Evolutionary conservation across 2,888 invertebrate species (phyloP).

Genomic region (Sminthurinus aureus): DNA sequence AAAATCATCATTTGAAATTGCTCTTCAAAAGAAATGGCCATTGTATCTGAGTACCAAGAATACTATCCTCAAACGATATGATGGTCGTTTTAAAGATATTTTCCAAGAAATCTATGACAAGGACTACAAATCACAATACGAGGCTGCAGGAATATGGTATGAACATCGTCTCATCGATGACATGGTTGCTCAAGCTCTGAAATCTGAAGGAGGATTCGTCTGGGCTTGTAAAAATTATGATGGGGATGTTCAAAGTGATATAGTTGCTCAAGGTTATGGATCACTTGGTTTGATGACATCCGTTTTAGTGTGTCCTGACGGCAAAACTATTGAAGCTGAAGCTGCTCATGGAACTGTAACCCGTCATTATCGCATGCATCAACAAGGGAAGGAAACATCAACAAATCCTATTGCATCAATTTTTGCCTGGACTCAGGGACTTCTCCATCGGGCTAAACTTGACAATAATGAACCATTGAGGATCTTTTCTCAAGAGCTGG

Average conservation of each 20-base stretch:
- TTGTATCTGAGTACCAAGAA: constrained; percentile 91
- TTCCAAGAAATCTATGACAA: constrained; percentile 86
- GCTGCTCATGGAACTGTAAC: constrained; percentile 94
- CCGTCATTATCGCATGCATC: constrained; percentile 73
- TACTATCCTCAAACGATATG: constrained; percentile 87
- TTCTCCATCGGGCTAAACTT: constrained; percentile 82
- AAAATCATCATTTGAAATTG: constrained; percentile 71
- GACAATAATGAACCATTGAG: constrained; percentile 78
- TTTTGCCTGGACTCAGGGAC: constrained; percentile 88
- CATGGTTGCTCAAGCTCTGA: constrained; percentile 87
- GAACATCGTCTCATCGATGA: constrained; percentile 82
- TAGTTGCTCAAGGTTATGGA: constrained; percentile 80
- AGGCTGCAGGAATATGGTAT: constrained; percentile 83
- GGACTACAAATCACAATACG: constrained; percentile 77
- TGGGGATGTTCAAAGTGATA: constrained; percentile 89
- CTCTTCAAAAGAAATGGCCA: constrained; percentile 84
- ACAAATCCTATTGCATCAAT: constrained; percentile 92
- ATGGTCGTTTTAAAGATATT: constrained; percentile 90
- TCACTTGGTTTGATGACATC: constrained; percentile 79
- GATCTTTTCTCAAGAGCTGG: constrained; percentile 75
- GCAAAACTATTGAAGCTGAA: constrained; percentile 87
- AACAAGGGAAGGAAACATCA: constrained; percentile 68
- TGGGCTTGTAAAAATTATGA: constrained; percentile 93
- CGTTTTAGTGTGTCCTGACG: constrained; percentile 87
- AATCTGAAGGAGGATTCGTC: constrained; percentile 85